Evolutionary conservation across 2,113 vertebrate genomes (phyloP).

Genomic region (Apteryx mantelli): DNA sequence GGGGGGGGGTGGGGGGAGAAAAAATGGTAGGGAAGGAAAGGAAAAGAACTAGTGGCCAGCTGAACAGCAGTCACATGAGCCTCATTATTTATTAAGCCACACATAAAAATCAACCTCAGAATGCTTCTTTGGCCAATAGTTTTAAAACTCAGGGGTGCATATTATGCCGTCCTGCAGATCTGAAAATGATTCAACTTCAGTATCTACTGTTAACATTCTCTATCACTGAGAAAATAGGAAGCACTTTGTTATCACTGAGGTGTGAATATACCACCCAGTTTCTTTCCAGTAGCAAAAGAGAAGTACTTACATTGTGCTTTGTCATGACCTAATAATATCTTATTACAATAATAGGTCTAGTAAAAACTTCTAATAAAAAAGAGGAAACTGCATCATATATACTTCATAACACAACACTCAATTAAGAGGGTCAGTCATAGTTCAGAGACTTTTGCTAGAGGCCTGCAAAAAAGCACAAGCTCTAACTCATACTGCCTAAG

Average conservation of each 20-base stretch:
- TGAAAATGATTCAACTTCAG: neutral
- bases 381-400: neutral
- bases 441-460: constrained; percentile 13
- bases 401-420: neutral
- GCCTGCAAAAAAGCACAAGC: constrained; percentile 10
- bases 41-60: neutral
- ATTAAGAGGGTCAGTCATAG: neutral
- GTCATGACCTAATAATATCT: neutral
- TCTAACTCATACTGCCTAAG: neutral
- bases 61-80: neutral
- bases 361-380: neutral
- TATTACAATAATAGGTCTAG: neutral
- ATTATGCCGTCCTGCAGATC: neutral
- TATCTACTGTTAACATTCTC: neutral
- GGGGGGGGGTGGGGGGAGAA: too few relatives aligned
- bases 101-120: neutral
- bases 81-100: neutral
- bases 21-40: neutral
- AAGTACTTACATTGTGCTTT: neutral
- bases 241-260: neutral
- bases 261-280: neutral
- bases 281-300: neutral
- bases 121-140: neutral
- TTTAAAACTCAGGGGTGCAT: neutral
- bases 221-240: neutral